Evolutionary conservation across 1,140 invertebrate genomes (phyloP).

Genomic region (Danaus plexippus): DNA sequence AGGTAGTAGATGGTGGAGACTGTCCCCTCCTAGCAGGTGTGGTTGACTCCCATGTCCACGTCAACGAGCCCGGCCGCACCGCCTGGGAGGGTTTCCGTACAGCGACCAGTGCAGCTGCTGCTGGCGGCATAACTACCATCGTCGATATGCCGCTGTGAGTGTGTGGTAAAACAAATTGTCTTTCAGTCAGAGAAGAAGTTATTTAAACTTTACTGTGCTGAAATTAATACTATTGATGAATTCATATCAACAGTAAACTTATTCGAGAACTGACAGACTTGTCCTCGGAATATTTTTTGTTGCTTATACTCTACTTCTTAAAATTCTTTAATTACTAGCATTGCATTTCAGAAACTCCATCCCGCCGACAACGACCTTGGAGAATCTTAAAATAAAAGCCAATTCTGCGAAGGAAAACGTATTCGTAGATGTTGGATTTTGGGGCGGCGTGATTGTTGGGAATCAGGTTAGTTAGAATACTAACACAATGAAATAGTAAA

Average conservation of each 20-base stretch:
- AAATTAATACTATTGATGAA: no score
- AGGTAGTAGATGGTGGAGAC: slow-evolving; percentile 76
- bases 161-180: no score
- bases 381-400: slow-evolving; percentile 75
- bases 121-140: slow-evolving; percentile 81
- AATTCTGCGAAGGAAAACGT: slow-evolving; percentile 74
- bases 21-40: slow-evolving; percentile 82
- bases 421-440: slow-evolving; percentile 82
- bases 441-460: slow-evolving; percentile 80
- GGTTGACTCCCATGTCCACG: slow-evolving; percentile 91
- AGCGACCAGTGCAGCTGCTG: slow-evolving; percentile 80
- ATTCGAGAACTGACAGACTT: no score
- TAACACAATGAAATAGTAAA: no score
- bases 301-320: no score
- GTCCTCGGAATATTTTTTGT: no score
- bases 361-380: slow-evolving; percentile 77
- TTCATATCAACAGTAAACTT: no score
- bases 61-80: slow-evolving; percentile 87
- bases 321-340: no score
- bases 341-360: slow-evolving; percentile 75
- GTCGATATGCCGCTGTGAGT: slow-evolving; percentile 82
- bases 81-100: slow-evolving; percentile 81
- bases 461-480: slow-evolving; percentile 65
- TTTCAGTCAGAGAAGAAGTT: no score
- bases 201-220: no score